Evolutionary conservation across 2,888 invertebrate genomes (phyloP).

Genomic region (Trisateles emortualis): DNA sequence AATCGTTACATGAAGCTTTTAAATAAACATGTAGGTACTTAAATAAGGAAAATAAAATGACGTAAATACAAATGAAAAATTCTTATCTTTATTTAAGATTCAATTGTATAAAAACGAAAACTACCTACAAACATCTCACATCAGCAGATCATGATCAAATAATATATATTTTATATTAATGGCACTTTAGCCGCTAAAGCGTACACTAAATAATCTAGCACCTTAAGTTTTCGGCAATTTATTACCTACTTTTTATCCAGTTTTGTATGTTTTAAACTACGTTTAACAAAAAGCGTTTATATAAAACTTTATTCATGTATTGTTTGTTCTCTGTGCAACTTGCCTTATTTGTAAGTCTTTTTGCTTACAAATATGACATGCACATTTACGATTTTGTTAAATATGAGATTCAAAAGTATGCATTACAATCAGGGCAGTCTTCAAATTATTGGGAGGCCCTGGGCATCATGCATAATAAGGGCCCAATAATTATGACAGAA

Average conservation of each 20-base stretch:
- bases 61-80: conserved; percentile 34
- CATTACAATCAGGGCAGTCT: too few species aligned
- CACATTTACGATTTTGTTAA: too few species aligned
- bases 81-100: conserved; percentile 51
- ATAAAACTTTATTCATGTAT: background rate
- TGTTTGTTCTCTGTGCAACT: background rate
- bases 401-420: too few species aligned
- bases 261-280: background rate
- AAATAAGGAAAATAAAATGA: too few species aligned
- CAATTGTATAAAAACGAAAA: conserved; percentile 48
- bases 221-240: conserved; percentile 38
- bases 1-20: too few species aligned
- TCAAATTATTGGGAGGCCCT: too few species aligned
- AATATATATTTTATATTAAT: conserved; percentile 32
- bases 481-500: too few species aligned
- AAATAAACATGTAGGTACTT: too few species aligned
- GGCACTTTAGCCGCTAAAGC: conserved; percentile 41
- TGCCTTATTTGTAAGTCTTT: too few species aligned
- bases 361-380: too few species aligned
- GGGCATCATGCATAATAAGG: too few species aligned
- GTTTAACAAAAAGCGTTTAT: background rate
- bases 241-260: conserved; percentile 13
- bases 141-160: conserved; percentile 36
- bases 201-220: conserved; percentile 40
- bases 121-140: conserved; percentile 44